A percentile compares a stretch with the other conserved stretches of the same genome.
phyloP scores from a whole-genome alignment of 2,797 vertebrate species.

The Tenualosa ilisha region DNA sequence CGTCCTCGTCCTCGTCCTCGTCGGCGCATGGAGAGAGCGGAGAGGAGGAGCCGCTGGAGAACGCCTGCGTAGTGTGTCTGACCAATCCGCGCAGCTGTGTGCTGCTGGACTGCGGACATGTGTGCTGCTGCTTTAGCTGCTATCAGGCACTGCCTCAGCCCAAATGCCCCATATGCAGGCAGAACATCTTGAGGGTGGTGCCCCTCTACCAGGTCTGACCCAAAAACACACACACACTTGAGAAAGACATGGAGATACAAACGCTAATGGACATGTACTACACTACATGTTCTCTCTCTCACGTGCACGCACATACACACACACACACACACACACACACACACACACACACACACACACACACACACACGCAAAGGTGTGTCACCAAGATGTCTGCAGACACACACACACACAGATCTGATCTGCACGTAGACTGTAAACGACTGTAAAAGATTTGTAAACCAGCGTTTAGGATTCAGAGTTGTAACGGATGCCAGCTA shows the following conservation, averaged over 20 bases:
- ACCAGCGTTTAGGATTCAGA: too few species aligned
- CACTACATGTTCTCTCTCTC: too few species aligned
- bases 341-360: slow-evolving; percentile 10
- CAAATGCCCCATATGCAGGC: slow-evolving; percentile 83
- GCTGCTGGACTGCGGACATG: slow-evolving; percentile 83
- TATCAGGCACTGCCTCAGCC: slow-evolving; percentile 76
- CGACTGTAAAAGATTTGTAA: too few species aligned
- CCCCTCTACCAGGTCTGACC: slow-evolving; percentile 78
- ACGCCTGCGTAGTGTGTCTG: slow-evolving; percentile 82
- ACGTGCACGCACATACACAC: too few species aligned
- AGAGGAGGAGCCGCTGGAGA: slow-evolving; percentile 48
- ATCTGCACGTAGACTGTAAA: too few species aligned
- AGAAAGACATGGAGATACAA: background rate
- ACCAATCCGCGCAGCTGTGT: slow-evolving; percentile 76
- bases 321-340: slow-evolving; percentile 33
- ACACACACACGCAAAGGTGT: background rate
- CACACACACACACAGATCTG: slow-evolving; percentile 7
- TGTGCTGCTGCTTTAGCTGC: slow-evolving; percentile 85
- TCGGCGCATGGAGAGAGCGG: slow-evolving; percentile 30
- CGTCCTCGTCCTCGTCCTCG: background rate
- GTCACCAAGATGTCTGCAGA: background rate
- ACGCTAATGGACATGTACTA: background rate
- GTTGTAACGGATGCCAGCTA: too few species aligned
- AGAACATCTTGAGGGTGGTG: slow-evolving; percentile 76
- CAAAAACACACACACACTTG: background rate